These are phyloP conservation scores for Parasteatoda tepidariorum DNA, from an alignment of 1,140 invertebrate genomes.

Conservation along the genomic window DNA sequence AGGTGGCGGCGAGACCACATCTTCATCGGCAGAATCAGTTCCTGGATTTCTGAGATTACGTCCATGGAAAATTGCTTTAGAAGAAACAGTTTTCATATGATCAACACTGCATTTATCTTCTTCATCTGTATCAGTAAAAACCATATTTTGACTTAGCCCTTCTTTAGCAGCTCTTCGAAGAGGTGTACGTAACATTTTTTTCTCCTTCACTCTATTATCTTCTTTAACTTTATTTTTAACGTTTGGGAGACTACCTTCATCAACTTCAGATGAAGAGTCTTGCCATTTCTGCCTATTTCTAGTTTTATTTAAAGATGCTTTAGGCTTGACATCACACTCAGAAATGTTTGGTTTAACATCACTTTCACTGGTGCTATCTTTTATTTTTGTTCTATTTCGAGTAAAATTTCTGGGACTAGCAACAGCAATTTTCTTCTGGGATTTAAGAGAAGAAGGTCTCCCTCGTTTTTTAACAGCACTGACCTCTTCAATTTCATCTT, in stretches of 20 bases:
- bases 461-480: background rate
- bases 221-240: conserved; percentile 29
- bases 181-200: conserved; percentile 21
- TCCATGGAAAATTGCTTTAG: conserved; percentile 31
- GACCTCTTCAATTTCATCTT: background rate
- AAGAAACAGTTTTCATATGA: background rate
- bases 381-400: conserved; percentile 28
- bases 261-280: conserved; percentile 6
- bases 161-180: conserved; percentile 42
- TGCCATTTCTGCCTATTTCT: conserved; percentile 19
- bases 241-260: conserved; percentile 1
- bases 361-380: conserved; percentile 3
- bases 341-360: background rate
- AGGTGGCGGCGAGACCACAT: background rate
- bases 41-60: conserved; percentile 41
- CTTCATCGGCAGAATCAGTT: conserved; percentile 26
- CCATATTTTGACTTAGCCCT: conserved; percentile 6
- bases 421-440: background rate
- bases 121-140: conserved; percentile 50
- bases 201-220: conserved; percentile 19
- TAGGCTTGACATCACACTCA: background rate
- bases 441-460: background rate
- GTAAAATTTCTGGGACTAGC: conserved; percentile 28
- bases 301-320: background rate
- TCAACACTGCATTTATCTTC: conserved; percentile 1